These are phyloP conservation scores for Nudaria mundana DNA, from an alignment of 2,888 invertebrate genomes.

Conservation along the genomic window DNA sequence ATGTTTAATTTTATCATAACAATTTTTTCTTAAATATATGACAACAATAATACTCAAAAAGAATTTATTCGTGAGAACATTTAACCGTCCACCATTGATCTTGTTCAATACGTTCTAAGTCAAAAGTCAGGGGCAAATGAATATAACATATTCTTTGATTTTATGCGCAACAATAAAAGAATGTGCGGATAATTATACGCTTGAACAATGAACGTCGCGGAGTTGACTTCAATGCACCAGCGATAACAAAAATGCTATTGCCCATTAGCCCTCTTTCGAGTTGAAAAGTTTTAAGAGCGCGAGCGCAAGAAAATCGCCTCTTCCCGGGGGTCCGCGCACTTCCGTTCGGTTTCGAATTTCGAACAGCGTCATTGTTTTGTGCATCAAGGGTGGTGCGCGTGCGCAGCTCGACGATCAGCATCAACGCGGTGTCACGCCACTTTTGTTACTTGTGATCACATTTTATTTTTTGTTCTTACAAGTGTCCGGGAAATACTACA, in stretches of 20 bases:
- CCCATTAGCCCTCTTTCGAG: slow-evolving; percentile 63
- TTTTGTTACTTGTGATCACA: slow-evolving; percentile 29
- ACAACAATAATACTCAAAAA: slow-evolving; percentile 34
- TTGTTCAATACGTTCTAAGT: slow-evolving; percentile 65
- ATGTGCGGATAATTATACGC: slow-evolving; percentile 72
- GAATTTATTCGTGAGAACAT: slow-evolving; percentile 73
- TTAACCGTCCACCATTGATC: slow-evolving; percentile 74
- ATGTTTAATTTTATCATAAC: not conserved
- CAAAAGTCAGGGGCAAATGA: slow-evolving; percentile 75
- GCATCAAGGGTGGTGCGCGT: slow-evolving; percentile 57
- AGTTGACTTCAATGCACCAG: slow-evolving; percentile 70
- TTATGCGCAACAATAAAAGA: slow-evolving; percentile 68
- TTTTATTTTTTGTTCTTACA: slow-evolving; percentile 25
- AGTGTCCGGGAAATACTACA: slow-evolving; percentile 23
- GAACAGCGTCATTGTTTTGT: slow-evolving; percentile 58
- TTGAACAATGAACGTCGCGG: slow-evolving; percentile 67
- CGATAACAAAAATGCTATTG: slow-evolving; percentile 61
- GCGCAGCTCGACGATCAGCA: slow-evolving; percentile 21
- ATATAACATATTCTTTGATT: slow-evolving; percentile 78
- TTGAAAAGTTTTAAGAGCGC: slow-evolving; percentile 53
- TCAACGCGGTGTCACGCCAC: slow-evolving; percentile 27
- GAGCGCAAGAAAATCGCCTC: slow-evolving; percentile 73
- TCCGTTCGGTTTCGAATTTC: slow-evolving; percentile 76
- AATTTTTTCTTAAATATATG: not conserved
- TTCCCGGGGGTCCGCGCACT: slow-evolving; percentile 72